Percentiles rank a stretch among this genome's conserved stretches.
phyloP scores from a whole-genome alignment of 2,888 invertebrate species.

The Sturmia bella region DNA sequence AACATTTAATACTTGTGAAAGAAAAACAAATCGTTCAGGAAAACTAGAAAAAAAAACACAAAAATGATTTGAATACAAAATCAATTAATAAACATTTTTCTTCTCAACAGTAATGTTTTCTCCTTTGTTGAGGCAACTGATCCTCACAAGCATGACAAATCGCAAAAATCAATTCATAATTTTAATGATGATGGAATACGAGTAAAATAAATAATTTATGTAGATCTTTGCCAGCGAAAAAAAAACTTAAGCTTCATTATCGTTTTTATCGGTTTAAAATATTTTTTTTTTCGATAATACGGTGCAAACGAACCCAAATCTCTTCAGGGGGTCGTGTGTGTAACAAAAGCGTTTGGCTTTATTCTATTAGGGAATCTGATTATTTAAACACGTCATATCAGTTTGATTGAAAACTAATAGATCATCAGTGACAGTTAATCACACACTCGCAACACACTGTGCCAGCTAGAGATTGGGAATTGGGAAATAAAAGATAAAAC shows the following conservation, averaged over 20 bases:
- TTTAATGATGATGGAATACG: slow-evolving; percentile 64
- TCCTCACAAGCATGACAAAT: slow-evolving; percentile 68
- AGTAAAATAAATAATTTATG: slow-evolving; percentile 50
- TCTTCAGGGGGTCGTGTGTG: slow-evolving; percentile 64
- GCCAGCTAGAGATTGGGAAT: slow-evolving; percentile 18
- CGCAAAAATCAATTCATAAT: slow-evolving; percentile 70
- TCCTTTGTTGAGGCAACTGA: slow-evolving; percentile 39
- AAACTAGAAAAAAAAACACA: slow-evolving; percentile 43
- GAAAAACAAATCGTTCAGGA: slow-evolving; percentile 52
- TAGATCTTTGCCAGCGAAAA: slow-evolving; percentile 56
- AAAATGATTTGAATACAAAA: slow-evolving; percentile 66
- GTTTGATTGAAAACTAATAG: slow-evolving; percentile 69
- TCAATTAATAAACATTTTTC: slow-evolving; percentile 66
- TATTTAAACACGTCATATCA: slow-evolving; percentile 61
- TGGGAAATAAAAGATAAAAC: neutral
- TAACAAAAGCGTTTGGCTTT: slow-evolving; percentile 36
- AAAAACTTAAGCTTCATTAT: slow-evolving; percentile 63
- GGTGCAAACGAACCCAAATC: slow-evolving; percentile 69
- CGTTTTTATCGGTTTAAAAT: slow-evolving; percentile 42
- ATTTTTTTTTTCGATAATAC: slow-evolving; percentile 10
- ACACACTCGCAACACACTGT: neutral
- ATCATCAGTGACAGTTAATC: slow-evolving; percentile 68
- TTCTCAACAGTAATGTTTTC: slow-evolving; percentile 45
- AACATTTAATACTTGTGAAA: slow-evolving; percentile 58
- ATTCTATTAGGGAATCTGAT: slow-evolving; percentile 28